These are phyloP conservation scores for Plebejus anna DNA, from an alignment of 2,888 invertebrate species.

Conservation along the genomic window DNA sequence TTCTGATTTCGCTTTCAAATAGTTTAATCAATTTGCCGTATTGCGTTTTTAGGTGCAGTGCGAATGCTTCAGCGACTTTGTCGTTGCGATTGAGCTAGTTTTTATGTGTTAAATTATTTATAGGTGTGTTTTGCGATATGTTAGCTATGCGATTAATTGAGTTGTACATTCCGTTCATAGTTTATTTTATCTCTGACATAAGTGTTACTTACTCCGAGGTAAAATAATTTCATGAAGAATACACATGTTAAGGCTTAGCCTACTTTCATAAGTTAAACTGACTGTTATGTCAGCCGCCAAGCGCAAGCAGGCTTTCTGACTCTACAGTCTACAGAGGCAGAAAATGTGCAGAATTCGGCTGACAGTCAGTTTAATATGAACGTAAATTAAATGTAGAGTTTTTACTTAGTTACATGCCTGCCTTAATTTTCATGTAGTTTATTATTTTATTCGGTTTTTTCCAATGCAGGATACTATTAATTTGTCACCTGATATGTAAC, in stretches of 20 bases:
- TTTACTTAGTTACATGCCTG: not conserved
- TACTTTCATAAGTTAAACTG: too few species aligned
- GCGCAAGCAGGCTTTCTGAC: too few species aligned
- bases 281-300: too few species aligned
- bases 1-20: slow-evolving; percentile 25
- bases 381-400: too few species aligned
- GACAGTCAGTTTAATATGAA: too few species aligned
- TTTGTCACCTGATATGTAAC: not conserved
- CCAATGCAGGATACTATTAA: too few species aligned
- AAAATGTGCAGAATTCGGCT: too few species aligned
- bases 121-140: not conserved
- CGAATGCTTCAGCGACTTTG: slow-evolving; percentile 33
- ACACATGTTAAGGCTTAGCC: too few species aligned
- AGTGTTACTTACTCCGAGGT: too few species aligned
- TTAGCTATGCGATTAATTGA: slow-evolving; percentile 1
- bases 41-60: slow-evolving; percentile 23
- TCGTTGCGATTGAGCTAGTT: not conserved
- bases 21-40: slow-evolving; percentile 18
- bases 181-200: not conserved
- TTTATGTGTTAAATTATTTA: not conserved
- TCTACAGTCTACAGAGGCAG: too few species aligned
- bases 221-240: too few species aligned
- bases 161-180: not conserved
- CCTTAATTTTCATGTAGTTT: not conserved
- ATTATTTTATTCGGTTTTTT: too few species aligned